These are phyloP conservation scores for Plagiodera versicolora DNA, from an alignment of 2,888 invertebrate species.

Conservation along the genomic window DNA sequence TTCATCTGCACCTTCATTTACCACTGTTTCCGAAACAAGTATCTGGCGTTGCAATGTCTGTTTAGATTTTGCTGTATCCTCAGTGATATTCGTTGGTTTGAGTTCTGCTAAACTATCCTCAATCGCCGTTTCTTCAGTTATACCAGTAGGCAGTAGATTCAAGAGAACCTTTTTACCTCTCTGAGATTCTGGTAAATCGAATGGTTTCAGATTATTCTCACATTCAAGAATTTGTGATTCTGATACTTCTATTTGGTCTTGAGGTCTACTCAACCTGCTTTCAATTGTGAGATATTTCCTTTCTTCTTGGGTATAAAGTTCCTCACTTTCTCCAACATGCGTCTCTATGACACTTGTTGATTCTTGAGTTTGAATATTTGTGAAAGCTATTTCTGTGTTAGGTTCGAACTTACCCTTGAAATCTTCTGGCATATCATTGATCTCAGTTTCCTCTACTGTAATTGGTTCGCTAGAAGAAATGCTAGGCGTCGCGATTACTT, in stretches of 20 bases:
- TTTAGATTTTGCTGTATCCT: constrained; percentile 52
- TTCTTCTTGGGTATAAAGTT: constrained; percentile 47
- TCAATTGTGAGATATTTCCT: constrained; percentile 51
- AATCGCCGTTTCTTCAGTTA: constrained; percentile 55
- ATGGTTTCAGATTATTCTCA: constrained; percentile 61
- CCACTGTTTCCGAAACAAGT: constrained; percentile 56
- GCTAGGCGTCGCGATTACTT: constrained; percentile 61
- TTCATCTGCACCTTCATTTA: constrained; percentile 56
- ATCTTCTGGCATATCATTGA: constrained; percentile 59
- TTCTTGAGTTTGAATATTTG: constrained; percentile 62
- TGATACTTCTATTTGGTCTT: constrained; percentile 63
- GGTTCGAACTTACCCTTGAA: constrained; percentile 61
- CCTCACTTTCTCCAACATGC: constrained; percentile 68
- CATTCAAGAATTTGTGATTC: constrained; percentile 68
- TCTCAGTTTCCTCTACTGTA: constrained; percentile 61
- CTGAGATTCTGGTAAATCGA: constrained; percentile 59
- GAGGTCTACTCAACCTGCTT: constrained; percentile 58
- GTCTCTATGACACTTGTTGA: constrained; percentile 67
- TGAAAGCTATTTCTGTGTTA: constrained; percentile 57
- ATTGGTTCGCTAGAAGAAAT: constrained; percentile 64
- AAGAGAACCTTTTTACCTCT: constrained; percentile 57
- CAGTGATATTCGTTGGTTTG: constrained; percentile 37
- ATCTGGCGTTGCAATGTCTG: constrained; percentile 57
- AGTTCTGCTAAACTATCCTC: constrained; percentile 51
- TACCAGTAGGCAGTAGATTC: constrained; percentile 59